Evolutionary conservation across 2,888 invertebrate genomes (phyloP), one percentile per base, ranked within the genome.

Genomic region (Sipha maydis): DNA sequence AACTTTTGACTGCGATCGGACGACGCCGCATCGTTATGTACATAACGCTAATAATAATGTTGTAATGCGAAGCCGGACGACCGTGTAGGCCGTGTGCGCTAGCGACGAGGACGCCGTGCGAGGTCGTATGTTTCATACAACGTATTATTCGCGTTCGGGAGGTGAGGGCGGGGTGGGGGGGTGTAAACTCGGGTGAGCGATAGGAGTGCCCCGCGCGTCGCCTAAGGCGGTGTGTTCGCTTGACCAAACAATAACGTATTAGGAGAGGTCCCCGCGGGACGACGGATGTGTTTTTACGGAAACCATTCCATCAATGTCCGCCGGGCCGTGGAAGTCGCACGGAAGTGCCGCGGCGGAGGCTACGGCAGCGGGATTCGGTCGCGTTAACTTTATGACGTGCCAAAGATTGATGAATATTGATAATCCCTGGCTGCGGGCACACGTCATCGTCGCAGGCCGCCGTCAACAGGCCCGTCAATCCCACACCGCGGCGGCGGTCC

Each of bases 341-440:
- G 38, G 75, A 76, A 75, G 56, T 73, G 34, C 38, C 19, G 19
- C 38, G 19, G 28, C n/a, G n/a, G 54, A 9, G 9, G 25, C 71
- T 25, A 28, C 76, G 67, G 76, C 75, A 28, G n/a, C 76, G 77
- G 84, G 76, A 84, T 84, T 76, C 11, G 84, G 69, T 11, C 19
- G 38, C 67, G 88, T 88, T 88, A 88, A 88, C 88, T 88, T 86
- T 82, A 88, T 88, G 88, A 88, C 88, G 73, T 41, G 61, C 75
- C 80, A 61, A 82, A 88, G 88, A 88, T 88, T 88, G 88, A 88
- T 88, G 88, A 88, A 88, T 88, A 88, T 88, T 88, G 88, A 88
- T 88, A 73, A 31, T 34, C 86, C 41, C 25, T 56, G 61, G 61
- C 8, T 41, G 69, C 41, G 19, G 71, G 54, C 61, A 75, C 38